Base-by-base conservation (phyloP, 1,140 invertebrate genomes). In the Macrocentrus cingulum region DNA sequence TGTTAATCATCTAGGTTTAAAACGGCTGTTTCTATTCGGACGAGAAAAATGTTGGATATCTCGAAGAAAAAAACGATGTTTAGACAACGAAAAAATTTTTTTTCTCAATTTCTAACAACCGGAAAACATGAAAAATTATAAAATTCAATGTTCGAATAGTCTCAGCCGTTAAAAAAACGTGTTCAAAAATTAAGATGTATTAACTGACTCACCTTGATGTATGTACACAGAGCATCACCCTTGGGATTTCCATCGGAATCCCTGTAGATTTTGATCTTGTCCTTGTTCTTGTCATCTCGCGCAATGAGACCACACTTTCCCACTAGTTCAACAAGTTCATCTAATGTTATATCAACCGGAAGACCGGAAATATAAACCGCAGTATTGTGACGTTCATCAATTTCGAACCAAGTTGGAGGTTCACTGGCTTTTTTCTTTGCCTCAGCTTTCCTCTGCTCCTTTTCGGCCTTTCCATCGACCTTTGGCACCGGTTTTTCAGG, bases 361-460 rank as follows among this genome's bases (percentile, higher is more conserved):
- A 99, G 82, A 72, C 95, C 94, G 5, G 88, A 89, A 1, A 99
- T 94, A 83, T 99, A 99, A 1, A 99, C 95, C 79, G 97, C 97
- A 1, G 94, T 97, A 68, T 97, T 98, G 66, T 91, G 89, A n/a
- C 88, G 83, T 46, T 96, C 91, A 65, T 95, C 88, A 11, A 95
- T 77, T 41, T 99, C 90, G 82, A 99, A 98, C 98, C 97, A 99
- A 56, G 88, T 83, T 70, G 81, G 65, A 62, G 69, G 69, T 56
- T 80, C 72, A 3, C 71, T 61, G 15, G 70, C 65, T 72, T 75
- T 79, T 56, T 67, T 66, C 42, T 79, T 80, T 5, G 66, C 65
- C 36, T 76, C 69, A 8, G 63, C 45, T 56, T 66, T 74, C 44
- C 67, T 76, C 25, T 34, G 36, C 29, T 60, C 55, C 42, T 63